Evolutionary conservation across 2,113 vertebrate species (phyloP).

Genomic region (Todiramphus saurophagus): DNA sequence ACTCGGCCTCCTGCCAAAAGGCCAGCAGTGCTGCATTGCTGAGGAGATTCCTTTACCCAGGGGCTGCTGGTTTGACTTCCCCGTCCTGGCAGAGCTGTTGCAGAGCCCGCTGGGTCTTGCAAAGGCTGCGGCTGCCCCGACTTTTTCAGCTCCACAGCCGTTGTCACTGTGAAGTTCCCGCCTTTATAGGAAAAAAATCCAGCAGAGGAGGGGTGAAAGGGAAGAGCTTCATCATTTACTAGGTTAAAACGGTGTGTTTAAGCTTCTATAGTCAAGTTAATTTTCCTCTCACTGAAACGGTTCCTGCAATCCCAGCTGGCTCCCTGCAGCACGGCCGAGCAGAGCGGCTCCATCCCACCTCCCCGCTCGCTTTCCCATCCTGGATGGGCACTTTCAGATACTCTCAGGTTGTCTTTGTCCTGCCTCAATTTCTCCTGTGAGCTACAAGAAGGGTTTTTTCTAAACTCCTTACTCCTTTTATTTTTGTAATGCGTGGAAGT

Average conservation of each 20-base stretch:
- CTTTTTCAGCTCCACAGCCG: background rate
- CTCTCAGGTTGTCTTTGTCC: background rate
- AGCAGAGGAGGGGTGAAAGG: background rate
- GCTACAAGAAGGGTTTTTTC: background rate
- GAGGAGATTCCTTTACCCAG: background rate
- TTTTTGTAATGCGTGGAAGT: too few species aligned
- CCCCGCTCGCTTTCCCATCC: background rate
- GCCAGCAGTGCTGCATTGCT: background rate
- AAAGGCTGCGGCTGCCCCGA: background rate
- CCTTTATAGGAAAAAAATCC: too few species aligned
- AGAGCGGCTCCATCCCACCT: background rate
- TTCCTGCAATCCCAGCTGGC: background rate
- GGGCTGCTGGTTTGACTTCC: background rate
- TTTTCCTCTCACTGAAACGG: background rate
- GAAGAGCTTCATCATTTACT: background rate
- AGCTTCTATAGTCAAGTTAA: background rate
- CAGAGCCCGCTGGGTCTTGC: fast-evolving
- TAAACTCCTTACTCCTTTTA: background rate
- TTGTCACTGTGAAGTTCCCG: fast-evolving
- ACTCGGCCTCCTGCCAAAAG: too few species aligned
- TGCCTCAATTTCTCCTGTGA: background rate
- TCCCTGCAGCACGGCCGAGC: fast-evolving
- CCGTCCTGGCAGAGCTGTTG: background rate
- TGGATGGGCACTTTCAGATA: fast-evolving
- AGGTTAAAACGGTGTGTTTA: background rate